Evolutionary conservation across 2,113 vertebrate species (phyloP), one percentile per base, ranked within the genome.

Genomic region (Mustela lutreola): DNA sequence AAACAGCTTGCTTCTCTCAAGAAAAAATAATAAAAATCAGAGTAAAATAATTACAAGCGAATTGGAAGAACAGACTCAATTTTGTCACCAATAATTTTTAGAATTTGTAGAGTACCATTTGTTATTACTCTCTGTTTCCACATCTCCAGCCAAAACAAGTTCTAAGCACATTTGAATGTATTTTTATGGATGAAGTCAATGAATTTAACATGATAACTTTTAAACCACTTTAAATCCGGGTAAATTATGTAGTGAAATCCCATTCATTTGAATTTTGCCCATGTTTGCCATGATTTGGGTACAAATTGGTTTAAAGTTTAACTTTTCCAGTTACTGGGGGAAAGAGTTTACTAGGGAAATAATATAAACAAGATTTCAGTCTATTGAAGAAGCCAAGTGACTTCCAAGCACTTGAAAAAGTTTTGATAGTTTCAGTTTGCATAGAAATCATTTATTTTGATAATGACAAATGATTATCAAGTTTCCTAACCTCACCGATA

Each of bases 131-230:
- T 65, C 73, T 67, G 36, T 93, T 94, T 95, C 90, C 21, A 81
- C 28, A 70, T 86, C 53, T 85, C 89, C 36, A 82, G 82, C 28
- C 86, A 82, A 97, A 96, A 80, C 31, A 78, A 91, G 22, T 60
- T 95, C 53, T 92, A 93, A 96, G 70, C 28, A 85, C 95, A 97
- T 87, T 65, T 62, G 53, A 76, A 50, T 92, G 33, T 92, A n/a
- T 96, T 97, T 96, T 87, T 97, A 50, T 92, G 79, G 31, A 70
- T 89, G 78, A 94, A 80, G 42, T 90, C 31, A 75, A 89, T 94
- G 60, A 96, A 83, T 58, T 91, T 85, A 83, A 93, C 56, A 39
- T 50, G 39, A 45, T 62, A 85, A 89, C 11, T 73, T 65, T 26
- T 71, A 84, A 96, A 48, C 93, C 21, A 36, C 33, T 48, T 79